These are phyloP conservation scores for Tetramorium parvispinum DNA, from an alignment of 1,140 invertebrate species.

Conservation along the genomic window DNA sequence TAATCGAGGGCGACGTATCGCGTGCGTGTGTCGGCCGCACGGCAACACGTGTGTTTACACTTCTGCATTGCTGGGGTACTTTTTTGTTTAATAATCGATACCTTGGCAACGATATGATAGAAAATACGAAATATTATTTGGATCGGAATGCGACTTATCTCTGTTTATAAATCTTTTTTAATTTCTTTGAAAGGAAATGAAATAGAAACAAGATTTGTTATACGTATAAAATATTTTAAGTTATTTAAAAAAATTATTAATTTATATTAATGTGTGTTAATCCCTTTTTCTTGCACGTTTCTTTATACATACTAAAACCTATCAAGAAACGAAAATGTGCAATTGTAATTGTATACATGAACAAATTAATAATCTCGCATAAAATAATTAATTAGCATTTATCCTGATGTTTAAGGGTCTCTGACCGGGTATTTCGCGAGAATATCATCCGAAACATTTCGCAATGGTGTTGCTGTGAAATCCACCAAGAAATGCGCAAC, in stretches of 20 bases:
- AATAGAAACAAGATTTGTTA: neutral
- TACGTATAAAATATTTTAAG: neutral
- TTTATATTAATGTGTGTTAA: neutral
- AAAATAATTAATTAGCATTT: neutral
- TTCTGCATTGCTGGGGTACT: neutral
- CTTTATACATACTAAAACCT: neutral
- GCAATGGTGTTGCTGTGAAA: slow-evolving; percentile 3
- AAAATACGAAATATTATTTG: neutral
- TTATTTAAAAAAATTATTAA: neutral
- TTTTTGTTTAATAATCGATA: slow-evolving; percentile 41
- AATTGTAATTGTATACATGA: neutral
- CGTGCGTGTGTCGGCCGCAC: neutral
- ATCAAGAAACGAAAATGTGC: neutral
- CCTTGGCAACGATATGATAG: neutral
- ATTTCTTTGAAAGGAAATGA: neutral
- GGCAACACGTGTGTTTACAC: slow-evolving; percentile 33
- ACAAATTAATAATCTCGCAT: neutral
- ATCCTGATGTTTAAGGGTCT: neutral
- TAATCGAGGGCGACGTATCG: slow-evolving; percentile 55
- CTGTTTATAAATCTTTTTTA: neutral
- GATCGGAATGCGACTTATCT: neutral
- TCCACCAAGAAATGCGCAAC: slow-evolving; percentile 38
- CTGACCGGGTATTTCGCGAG: neutral
- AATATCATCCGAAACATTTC: neutral
- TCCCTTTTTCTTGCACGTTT: neutral